These are phyloP conservation scores for Etheostoma perlongum DNA, from an alignment of 2,797 vertebrate genomes.

Conservation along the genomic window DNA sequence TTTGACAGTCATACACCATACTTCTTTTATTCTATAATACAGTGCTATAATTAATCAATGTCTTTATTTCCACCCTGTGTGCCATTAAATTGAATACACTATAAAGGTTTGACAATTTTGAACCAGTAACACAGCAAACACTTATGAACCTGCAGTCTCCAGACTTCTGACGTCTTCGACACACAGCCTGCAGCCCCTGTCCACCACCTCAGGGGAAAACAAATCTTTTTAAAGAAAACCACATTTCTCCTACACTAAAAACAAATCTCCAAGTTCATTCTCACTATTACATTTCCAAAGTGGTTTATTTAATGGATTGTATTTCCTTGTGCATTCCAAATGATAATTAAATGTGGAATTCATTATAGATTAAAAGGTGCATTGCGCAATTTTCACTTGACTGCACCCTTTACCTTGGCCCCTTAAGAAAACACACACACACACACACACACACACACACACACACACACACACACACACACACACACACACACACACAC, in stretches of 20 bases:
- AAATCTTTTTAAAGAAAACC: slow-evolving; percentile 28
- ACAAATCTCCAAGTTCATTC: slow-evolving; percentile 26
- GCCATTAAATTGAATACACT: slow-evolving; percentile 4
- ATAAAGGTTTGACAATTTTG: background rate
- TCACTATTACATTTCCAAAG: slow-evolving; percentile 39
- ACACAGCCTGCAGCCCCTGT: slow-evolving; percentile 33
- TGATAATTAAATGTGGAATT: slow-evolving; percentile 44
- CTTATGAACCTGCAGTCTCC: slow-evolving; percentile 13
- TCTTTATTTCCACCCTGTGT: background rate
- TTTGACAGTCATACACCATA: background rate
- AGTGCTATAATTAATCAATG: background rate
- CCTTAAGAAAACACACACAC: background rate
- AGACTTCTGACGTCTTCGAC: slow-evolving; percentile 15
- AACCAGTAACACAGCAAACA: slow-evolving; percentile 1
- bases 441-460: background rate
- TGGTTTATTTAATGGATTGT: slow-evolving; percentile 39
- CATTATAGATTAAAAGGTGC: slow-evolving; percentile 21
- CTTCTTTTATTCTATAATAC: background rate
- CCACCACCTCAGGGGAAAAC: slow-evolving; percentile 34
- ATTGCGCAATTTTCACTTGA: slow-evolving; percentile 27
- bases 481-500: too few species aligned
- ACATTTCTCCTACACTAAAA: slow-evolving; percentile 26
- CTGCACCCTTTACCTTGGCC: background rate
- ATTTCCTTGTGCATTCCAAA: slow-evolving; percentile 30
- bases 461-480: background rate